Conservation (phyloP, 2,888 invertebrate genomes). For the Galerucella calmariensis region DNA sequence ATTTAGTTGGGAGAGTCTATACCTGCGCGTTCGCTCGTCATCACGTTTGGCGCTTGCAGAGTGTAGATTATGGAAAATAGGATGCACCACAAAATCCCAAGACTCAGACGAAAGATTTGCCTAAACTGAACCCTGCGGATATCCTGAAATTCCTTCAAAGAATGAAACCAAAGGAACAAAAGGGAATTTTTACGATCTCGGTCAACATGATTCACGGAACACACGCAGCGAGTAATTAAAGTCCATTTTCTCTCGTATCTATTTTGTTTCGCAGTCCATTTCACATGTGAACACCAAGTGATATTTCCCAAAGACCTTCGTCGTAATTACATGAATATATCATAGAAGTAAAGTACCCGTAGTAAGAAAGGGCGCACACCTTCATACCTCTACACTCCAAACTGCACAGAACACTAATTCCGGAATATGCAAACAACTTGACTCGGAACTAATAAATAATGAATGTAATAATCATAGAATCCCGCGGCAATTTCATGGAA, state of each 20-base stretch:
- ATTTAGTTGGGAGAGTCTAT: too few species aligned
- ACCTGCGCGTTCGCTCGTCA: too few species aligned
- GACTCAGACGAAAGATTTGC: too few species aligned
- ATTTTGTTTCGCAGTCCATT: not conserved
- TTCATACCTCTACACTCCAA: not conserved
- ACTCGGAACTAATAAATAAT: slow-evolving; percentile 48
- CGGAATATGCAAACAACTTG: slow-evolving; percentile 37
- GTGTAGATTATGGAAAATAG: too few species aligned
- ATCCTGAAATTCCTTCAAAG: too few species aligned
- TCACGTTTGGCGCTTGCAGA: too few species aligned
- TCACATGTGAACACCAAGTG: not conserved
- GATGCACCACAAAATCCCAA: too few species aligned
- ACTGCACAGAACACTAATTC: slow-evolving; percentile 36
- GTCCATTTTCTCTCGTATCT: not conserved
- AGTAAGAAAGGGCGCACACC: slow-evolving; percentile 20
- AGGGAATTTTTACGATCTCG: too few species aligned
- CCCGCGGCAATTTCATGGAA: slow-evolving; percentile 49
- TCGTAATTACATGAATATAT: slow-evolving; percentile 35
- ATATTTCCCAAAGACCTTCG: slow-evolving; percentile 18
- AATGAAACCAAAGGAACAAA: too few species aligned
- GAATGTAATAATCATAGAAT: slow-evolving; percentile 52
- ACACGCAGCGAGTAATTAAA: not conserved
- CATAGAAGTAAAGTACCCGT: slow-evolving; percentile 16
- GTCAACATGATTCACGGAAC: too few species aligned
- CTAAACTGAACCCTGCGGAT: too few species aligned